phyloP scores from a whole-genome alignment of 2,888 invertebrate species.

The Nycteola revayana region DNA sequence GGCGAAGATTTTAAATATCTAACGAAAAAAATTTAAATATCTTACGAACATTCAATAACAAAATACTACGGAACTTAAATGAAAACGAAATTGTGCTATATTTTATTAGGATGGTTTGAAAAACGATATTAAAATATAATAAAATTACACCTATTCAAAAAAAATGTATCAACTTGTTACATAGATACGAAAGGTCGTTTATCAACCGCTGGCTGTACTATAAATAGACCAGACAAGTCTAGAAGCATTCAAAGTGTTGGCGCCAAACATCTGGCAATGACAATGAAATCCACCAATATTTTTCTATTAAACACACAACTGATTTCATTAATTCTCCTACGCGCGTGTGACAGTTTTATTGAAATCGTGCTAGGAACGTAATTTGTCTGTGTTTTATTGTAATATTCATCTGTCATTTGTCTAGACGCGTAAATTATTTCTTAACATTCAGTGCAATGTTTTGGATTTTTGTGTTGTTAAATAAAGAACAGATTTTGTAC shows the following conservation, averaged over 20 bases:
- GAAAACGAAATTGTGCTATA: too few species aligned
- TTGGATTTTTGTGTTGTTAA: slow-evolving; percentile 1
- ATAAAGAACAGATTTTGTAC: too few species aligned
- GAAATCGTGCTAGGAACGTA: slow-evolving; percentile 6
- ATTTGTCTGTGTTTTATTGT: slow-evolving; percentile 9
- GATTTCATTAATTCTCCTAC: slow-evolving; percentile 20
- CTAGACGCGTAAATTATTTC: neutral
- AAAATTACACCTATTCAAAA: too few species aligned
- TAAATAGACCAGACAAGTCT: slow-evolving; percentile 41
- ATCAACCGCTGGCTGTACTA: slow-evolving; percentile 15
- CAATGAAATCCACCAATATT: slow-evolving; percentile 36
- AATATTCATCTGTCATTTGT: slow-evolving; percentile 9
- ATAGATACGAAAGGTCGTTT: slow-evolving; percentile 3
- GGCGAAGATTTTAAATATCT: too few species aligned
- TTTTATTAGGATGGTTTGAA: too few species aligned
- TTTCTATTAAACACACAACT: slow-evolving; percentile 18
- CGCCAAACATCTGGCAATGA: slow-evolving; percentile 36
- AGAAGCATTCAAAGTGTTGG: slow-evolving; percentile 33
- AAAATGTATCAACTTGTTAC: neutral
- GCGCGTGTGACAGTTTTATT: slow-evolving; percentile 24
- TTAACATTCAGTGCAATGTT: slow-evolving; percentile 4
- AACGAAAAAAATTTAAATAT: too few species aligned
- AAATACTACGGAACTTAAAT: too few species aligned
- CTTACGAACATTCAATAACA: too few species aligned
- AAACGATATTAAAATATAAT: too few species aligned